phyloP scores from a whole-genome alignment of 2,113 vertebrate species.

The western clawed frog (Xenopus tropicalis) region UCB_Xtro_10.0 CM004451.2:65667001-65667500 shows the following conservation, averaged over 20 bases:
- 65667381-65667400: constrained; percentile 87
- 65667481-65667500: constrained; percentile 35
- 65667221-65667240: constrained; percentile 94
- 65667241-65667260: constrained; percentile 88
- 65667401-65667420: constrained; percentile 85
- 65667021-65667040: too few species aligned
- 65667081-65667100: too few species aligned
- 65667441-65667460: constrained; percentile 89
- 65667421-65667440: constrained; percentile 82
- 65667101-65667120: background rate
- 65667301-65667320: constrained; percentile 88
- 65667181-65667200: constrained; percentile 88
- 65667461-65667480: constrained; percentile 88
- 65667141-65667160: constrained; percentile 56
- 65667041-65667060: too few species aligned
- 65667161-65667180: constrained; percentile 77
- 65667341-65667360: constrained; percentile 91
- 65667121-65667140: background rate
- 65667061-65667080: too few species aligned
- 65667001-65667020: too few species aligned
- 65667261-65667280: constrained; percentile 82
- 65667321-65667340: constrained; percentile 88
- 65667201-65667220: constrained; percentile 88
- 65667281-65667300: constrained; percentile 87
- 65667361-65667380: constrained; percentile 89